phyloP scores from a whole-genome alignment of 2,888 invertebrate genomes.

The Chaetogeoica ovagalla region DNA sequence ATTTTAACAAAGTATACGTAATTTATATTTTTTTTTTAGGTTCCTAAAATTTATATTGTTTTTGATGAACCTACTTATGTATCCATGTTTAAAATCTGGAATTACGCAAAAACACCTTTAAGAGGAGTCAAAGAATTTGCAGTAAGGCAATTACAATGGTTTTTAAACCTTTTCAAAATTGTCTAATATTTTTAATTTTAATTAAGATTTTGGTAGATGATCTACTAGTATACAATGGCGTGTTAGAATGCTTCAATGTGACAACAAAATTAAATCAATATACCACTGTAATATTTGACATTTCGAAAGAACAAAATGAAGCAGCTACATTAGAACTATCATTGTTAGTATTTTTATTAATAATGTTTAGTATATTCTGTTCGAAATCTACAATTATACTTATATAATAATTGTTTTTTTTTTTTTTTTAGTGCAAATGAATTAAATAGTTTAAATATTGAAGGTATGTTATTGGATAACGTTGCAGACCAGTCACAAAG shows the following conservation, averaged over 20 bases:
- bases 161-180: slow-evolving; percentile 3
- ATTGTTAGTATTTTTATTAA: slow-evolving; percentile 7
- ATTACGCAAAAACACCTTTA: slow-evolving; percentile 77
- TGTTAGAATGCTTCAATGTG: slow-evolving; percentile 60
- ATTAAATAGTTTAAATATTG: slow-evolving; percentile 47
- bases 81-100: slow-evolving; percentile 79
- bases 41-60: slow-evolving; percentile 75
- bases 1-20: background rate
- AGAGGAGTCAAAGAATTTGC: slow-evolving; percentile 82
- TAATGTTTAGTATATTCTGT: background rate
- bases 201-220: slow-evolving; percentile 78
- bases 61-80: slow-evolving; percentile 75
- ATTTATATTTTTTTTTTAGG: slow-evolving; percentile 57
- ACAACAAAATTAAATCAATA: slow-evolving; percentile 56
- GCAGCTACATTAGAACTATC: slow-evolving; percentile 7
- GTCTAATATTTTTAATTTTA: slow-evolving; percentile 26
- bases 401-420: background rate
- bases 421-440: slow-evolving; percentile 34
- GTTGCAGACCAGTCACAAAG: slow-evolving; percentile 57
- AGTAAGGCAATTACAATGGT: slow-evolving; percentile 62
- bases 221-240: slow-evolving; percentile 76
- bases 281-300: slow-evolving; percentile 59
- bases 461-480: slow-evolving; percentile 41
- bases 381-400: background rate
- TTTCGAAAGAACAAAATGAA: slow-evolving; percentile 48